Evolutionary conservation across 2,888 invertebrate species (phyloP).

Genomic region (Netelia fuscicornis): DNA sequence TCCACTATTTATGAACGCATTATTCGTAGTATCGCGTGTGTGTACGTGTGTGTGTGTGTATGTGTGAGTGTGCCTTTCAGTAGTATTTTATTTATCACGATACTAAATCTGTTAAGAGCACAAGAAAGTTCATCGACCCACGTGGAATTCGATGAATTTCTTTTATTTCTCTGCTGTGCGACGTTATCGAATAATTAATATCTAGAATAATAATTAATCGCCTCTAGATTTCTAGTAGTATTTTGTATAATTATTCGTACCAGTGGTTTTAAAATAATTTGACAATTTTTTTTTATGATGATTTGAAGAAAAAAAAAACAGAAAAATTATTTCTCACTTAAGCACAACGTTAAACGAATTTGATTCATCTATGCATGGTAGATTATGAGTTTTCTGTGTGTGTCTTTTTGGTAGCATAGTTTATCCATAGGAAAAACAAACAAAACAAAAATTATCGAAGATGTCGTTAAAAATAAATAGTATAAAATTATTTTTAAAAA

Average conservation of each 20-base stretch:
- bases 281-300: not conserved
- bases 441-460: constrained; percentile 40
- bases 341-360: constrained; percentile 40
- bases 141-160: constrained; percentile 35
- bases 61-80: constrained; percentile 43
- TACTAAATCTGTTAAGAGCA: constrained; percentile 60
- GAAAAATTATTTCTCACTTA: constrained; percentile 23
- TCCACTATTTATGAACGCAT: constrained; percentile 49
- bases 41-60: not conserved
- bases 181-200: not conserved
- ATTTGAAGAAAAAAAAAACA: too few species aligned
- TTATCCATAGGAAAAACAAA: constrained; percentile 30
- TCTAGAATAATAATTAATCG: constrained; percentile 19
- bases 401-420: constrained; percentile 28
- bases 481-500: constrained; percentile 7
- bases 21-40: not conserved
- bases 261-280: constrained; percentile 33
- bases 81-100: constrained; percentile 57
- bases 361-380: constrained; percentile 54
- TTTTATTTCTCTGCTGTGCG: constrained; percentile 6
- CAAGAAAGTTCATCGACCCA: constrained; percentile 34
- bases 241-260: constrained; percentile 28
- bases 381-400: constrained; percentile 36
- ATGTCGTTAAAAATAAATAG: constrained; percentile 12
- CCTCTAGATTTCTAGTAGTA: constrained; percentile 28